Percentiles rank a stretch among this genome's conserved stretches.
phyloP scores from a whole-genome alignment of 2,797 vertebrate species.

The Eutrigla gurnardus region DNA sequence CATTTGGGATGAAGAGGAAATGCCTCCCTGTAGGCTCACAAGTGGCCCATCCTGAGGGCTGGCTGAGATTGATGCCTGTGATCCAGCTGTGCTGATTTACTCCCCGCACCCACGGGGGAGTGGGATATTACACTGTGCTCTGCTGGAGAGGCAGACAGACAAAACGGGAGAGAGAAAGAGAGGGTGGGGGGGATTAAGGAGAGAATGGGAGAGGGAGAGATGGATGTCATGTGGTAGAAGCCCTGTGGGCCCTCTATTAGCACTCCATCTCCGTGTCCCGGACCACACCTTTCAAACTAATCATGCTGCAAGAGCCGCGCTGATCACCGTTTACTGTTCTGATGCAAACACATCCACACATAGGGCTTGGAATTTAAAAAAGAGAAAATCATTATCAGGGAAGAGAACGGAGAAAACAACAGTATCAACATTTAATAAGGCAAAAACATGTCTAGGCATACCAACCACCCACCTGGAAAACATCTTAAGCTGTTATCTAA shows the following conservation, averaged over 20 bases:
- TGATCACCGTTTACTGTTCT: conserved; percentile 53
- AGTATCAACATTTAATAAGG: conserved; percentile 44
- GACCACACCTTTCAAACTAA: conserved; percentile 63
- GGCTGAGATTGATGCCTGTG: conserved; percentile 85
- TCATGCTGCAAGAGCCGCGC: conserved; percentile 51
- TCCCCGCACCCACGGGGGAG: conserved; percentile 75
- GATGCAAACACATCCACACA: conserved; percentile 20
- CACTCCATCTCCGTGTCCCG: conserved; percentile 68
- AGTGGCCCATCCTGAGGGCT: conserved; percentile 81
- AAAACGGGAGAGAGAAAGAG: conserved; percentile 40
- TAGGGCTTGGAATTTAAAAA: not conserved
- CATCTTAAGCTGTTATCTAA: conserved; percentile 71
- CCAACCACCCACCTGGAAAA: conserved; percentile 34
- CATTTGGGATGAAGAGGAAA: conserved; percentile 80
- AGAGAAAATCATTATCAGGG: too few relatives aligned
- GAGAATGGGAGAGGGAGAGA: conserved; percentile 36
- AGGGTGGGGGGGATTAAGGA: conserved; percentile 30
- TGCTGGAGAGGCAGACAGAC: conserved; percentile 67
- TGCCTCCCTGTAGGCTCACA: conserved; percentile 79
- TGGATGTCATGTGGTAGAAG: conserved; percentile 64
- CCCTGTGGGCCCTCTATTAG: conserved; percentile 64
- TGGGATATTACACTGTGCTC: conserved; percentile 81
- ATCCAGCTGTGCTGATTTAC: conserved; percentile 86
- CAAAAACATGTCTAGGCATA: conserved; percentile 28
- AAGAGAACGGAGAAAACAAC: not conserved